These are phyloP conservation scores for Amphiura filiformis DNA, from an alignment of 35 echinoderm and acorn worm genomes.

Conservation along the genomic window DNA sequence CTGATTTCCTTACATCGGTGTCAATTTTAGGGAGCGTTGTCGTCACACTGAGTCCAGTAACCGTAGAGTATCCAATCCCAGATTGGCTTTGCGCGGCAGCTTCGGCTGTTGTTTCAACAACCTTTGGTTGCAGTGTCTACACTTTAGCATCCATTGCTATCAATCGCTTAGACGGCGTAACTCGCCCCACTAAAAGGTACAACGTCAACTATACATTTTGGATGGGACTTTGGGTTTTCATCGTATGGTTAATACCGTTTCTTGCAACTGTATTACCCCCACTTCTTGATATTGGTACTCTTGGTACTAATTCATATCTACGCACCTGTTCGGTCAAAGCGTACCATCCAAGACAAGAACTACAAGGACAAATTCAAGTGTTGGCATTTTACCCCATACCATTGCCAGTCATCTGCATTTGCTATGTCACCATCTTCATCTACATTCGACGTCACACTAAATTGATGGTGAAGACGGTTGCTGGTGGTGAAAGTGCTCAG, in stretches of 20 bases:
- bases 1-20: conserved; percentile 32
- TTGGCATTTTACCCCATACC: neutral
- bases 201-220: conserved; percentile 8
- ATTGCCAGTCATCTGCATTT: conserved; percentile 2
- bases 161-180: conserved; percentile 17
- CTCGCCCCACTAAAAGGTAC: neutral
- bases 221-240: neutral
- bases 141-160: conserved; percentile 25
- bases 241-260: conserved; percentile 2
- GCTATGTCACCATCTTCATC: conserved; percentile 15
- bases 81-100: neutral
- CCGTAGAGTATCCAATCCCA: conserved; percentile 7
- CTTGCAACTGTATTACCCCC: neutral
- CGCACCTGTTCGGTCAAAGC: neutral
- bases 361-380: neutral
- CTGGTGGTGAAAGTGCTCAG: neutral
- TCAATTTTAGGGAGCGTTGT: neutral
- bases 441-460: conserved; percentile 4
- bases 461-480: neutral
- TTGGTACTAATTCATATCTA: neutral
- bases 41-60: neutral
- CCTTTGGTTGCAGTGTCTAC: conserved; percentile 3
- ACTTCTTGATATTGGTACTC: neutral
- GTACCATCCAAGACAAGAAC: neutral
- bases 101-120: neutral